Percentiles rank a stretch among this genome's conserved stretches.
phyloP scores from a whole-genome alignment of 64 coral and sea anemone species.

The Actinia equina region DNA sequence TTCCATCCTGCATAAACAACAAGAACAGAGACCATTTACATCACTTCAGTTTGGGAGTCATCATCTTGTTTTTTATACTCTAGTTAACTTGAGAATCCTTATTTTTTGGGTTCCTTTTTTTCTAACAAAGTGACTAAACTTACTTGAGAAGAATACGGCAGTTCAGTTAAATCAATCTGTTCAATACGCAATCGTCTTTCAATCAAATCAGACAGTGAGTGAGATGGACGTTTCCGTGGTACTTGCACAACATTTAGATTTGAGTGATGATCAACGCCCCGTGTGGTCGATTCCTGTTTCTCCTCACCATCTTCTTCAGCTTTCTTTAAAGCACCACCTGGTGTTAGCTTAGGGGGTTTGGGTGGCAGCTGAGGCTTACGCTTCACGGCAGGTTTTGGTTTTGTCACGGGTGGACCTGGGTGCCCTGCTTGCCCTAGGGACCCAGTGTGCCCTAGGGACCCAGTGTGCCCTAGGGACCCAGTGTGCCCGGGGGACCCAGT shows the following conservation, averaged over 20 bases:
- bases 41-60: neutral
- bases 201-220: conserved; percentile 81
- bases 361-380: conserved; percentile 6
- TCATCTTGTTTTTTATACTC: no score
- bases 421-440: neutral
- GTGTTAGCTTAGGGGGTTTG: neutral
- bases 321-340: neutral
- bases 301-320: neutral
- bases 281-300: neutral
- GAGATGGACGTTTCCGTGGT: conserved; percentile 57
- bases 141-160: conserved; percentile 76
- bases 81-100: no score
- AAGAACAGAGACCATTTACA: neutral
- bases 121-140: conserved; percentile 2
- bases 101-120: no score
- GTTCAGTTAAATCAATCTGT: conserved; percentile 79
- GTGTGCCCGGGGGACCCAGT: neutral
- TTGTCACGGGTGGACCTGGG: neutral
- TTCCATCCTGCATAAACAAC: conserved; percentile 42
- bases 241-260: conserved; percentile 9
- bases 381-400: conserved; percentile 16
- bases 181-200: conserved; percentile 82
- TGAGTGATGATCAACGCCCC: neutral
- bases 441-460: neutral
- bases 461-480: neutral